These are phyloP conservation scores for Prosapia bicincta DNA, from an alignment of 2,888 invertebrate species.

Conservation along the genomic window DNA sequence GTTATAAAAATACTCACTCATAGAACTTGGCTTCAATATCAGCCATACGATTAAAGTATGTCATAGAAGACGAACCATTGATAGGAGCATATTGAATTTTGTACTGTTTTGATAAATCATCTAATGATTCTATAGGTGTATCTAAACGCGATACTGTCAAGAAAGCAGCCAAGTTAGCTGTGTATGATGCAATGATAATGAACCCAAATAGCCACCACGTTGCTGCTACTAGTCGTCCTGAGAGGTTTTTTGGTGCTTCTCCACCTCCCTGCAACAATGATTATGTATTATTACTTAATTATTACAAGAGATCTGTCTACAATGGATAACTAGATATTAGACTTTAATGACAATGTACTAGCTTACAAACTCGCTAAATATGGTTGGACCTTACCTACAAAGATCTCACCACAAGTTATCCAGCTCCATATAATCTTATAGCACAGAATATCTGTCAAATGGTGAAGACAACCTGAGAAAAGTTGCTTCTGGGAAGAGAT, in stretches of 20 bases:
- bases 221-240: conserved; percentile 91
- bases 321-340: too few species aligned
- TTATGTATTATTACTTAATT: too few species aligned
- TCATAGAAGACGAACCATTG: conserved; percentile 83
- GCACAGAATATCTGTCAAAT: too few species aligned
- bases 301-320: too few species aligned
- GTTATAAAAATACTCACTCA: conserved; percentile 74
- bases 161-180: conserved; percentile 96
- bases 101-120: conserved; percentile 93
- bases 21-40: conserved; percentile 93
- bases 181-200: conserved; percentile 98
- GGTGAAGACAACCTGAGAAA: too few species aligned
- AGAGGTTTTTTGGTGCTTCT: conserved; percentile 93
- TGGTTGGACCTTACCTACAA: too few species aligned
- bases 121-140: conserved; percentile 87
- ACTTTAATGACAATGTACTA: too few species aligned
- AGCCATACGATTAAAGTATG: conserved; percentile 94
- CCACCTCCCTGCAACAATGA: conserved; percentile 81
- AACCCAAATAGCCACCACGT: conserved; percentile 99
- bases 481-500: too few species aligned
- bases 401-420: too few species aligned
- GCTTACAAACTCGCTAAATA: too few species aligned
- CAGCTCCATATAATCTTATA: too few species aligned
- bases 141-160: conserved; percentile 91
- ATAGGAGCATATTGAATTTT: conserved; percentile 94